Base-by-base conservation (phyloP, 2,113 vertebrate species). In the Haemorhous mexicanus region DNA sequence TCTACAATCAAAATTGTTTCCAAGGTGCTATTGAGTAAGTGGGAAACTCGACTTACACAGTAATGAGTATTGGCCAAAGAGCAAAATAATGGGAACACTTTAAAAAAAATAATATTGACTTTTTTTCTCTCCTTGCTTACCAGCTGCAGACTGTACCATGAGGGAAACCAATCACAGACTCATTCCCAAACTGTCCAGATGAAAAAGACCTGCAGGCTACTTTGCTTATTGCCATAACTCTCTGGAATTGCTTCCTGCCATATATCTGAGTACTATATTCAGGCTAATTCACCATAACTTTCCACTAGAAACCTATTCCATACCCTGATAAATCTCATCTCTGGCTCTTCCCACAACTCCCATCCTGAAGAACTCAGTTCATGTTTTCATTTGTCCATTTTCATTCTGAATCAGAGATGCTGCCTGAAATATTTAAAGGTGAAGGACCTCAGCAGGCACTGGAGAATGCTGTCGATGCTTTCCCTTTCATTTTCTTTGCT, bases 271-370 rank as follows among this genome's bases (percentile, higher is more conserved):
- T 87, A 89, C 58, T 95, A 92, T 73, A 91, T 87, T 85, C 87
- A 69, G 74, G 62, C 43, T 96, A 95, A 95, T 97, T 96, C 96
- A 77, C 91, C 67, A 58, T 84, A 93, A 76, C 81, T 95, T 96
- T 75, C 78, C 37, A 62, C 91, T 75, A 69, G 89, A 84, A 95
- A 67, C 19, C 64, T 61, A 89, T 94, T 80, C 69, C 62, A 55
- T 46, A 39, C 26, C n/a, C n/a, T 49, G 70, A 87, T 91, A 95
- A 91, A 92, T 87, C 46, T 92, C 59, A 76, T 80, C 79, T 63
- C 55, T 15, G 27, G 49, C 62, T 90, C 75, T 89, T 72, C 80
- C 61, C 0, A 0, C 69, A 90, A 70, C 17, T 74, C 56, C 47
- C 5, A 2, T 61, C 84, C 76, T 44, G 56, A 74, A 93, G 91